Evolutionary conservation across 2,113 vertebrate genomes (phyloP).

Genomic region (Tetrao urogallus): DNA sequence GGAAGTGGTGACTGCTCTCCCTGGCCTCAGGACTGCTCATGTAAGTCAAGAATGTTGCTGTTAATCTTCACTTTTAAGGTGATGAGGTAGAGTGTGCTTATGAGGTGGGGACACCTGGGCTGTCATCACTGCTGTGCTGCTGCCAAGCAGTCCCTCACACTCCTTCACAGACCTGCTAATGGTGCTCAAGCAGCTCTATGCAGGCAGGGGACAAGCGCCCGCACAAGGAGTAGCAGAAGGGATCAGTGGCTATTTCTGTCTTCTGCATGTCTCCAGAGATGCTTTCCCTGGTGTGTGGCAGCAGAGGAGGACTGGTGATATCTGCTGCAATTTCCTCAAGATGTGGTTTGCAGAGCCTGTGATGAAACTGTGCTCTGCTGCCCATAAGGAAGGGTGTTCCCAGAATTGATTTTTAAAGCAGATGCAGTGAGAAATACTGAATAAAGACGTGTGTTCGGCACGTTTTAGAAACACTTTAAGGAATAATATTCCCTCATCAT

Average conservation of each 20-base stretch:
- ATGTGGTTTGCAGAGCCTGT: background rate
- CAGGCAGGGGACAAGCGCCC: background rate
- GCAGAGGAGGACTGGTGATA: background rate
- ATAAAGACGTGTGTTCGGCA: background rate
- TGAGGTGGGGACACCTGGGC: background rate
- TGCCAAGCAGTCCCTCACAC: background rate
- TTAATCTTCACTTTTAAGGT: background rate
- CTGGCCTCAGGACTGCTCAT: background rate
- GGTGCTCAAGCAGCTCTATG: background rate
- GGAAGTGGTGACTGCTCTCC: background rate
- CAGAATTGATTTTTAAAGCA: background rate
- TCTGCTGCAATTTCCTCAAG: background rate
- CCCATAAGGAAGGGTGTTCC: background rate
- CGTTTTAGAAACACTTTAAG: background rate
- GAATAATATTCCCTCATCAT: background rate
- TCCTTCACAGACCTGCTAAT: rapidly evolving
- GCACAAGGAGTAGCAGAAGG: background rate
- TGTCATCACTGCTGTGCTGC: rapidly evolving
- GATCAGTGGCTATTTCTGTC: rapidly evolving
- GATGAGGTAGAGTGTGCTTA: background rate
- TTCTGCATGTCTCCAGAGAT: rapidly evolving
- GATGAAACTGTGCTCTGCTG: background rate
- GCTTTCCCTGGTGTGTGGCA: background rate
- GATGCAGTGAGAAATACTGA: background rate
- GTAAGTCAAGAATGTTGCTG: background rate